Evolutionary conservation across 1,140 invertebrate species (phyloP), one percentile per base, ranked within the genome.

Genomic region (Drosophila ambigua): DNA sequence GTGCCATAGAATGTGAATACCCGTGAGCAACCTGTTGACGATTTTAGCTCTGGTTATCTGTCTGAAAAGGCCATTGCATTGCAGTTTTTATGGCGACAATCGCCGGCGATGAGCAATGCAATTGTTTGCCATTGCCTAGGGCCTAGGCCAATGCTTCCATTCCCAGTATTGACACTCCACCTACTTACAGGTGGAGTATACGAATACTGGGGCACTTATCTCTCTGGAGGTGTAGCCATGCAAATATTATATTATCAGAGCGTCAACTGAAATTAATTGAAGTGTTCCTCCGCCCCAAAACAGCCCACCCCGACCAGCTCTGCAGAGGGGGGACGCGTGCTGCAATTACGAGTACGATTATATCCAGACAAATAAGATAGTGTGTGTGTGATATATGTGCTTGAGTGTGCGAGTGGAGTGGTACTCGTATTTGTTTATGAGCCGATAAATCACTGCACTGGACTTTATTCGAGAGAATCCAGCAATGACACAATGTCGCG

Each of bases 401-500:
- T 41, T 28, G 43, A 6, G 8, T 26, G n/a, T 24, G 46, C 58
- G 39, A 20, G 20, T 20, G 20, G 20, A 20, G 51, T 35, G 41
- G 69, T 64, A 67, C 66, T 65, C 60, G 59, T 71, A 77, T 72
- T 65, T 60, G 59, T 54, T 66, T 77, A 77, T 82, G 68, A 52
- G 31, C 51, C 67, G 49, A 84, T 84, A 84, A 81, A 87, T 84
- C 81, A 87, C 65, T 71, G 58, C 54, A 23, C 59, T 55, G 50
- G 52, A 72, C 72, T 79, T 62, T 74, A 81, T 80, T 81, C 85
- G 55, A 63, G 76, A 66, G 68, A 41, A 60, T 79, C 83, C 74
- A 81, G 82, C 63, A 82, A 71, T 87, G 79, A 82, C 83, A 85
- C 82, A 88, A 87, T 83, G 71, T 80, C 72, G 72, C 72, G 71